Percentiles rank a stretch among this genome's conserved stretches.
phyloP scores from a whole-genome alignment of 1,140 invertebrate genomes.

The Pseudoatta argentina region DNA sequence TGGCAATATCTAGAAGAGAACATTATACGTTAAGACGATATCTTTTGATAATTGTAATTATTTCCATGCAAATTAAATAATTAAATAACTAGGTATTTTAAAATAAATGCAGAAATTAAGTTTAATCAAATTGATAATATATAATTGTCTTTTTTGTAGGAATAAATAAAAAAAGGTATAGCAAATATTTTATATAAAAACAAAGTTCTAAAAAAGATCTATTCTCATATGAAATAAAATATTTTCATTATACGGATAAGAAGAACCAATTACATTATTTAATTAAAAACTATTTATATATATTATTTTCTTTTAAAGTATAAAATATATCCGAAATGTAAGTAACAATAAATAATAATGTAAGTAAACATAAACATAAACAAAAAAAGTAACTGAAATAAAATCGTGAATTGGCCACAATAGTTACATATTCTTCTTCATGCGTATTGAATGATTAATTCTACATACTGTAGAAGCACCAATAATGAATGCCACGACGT shows the following conservation, averaged over 20 bases:
- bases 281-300: background rate
- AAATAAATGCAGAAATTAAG: background rate
- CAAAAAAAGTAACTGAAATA: background rate
- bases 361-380: no score
- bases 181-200: background rate
- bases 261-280: background rate
- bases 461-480: slow-evolving; percentile 89
- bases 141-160: background rate
- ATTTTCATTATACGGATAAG: no score
- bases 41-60: background rate
- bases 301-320: background rate
- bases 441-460: background rate
- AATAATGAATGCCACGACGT: slow-evolving; percentile 92
- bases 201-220: background rate
- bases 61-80: background rate
- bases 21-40: background rate
- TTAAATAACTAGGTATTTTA: background rate
- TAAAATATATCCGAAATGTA: background rate
- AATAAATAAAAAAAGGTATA: background rate
- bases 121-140: background rate
- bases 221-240: background rate
- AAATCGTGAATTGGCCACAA: background rate
- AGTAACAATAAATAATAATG: no score
- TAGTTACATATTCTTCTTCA: background rate
- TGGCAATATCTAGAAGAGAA: slow-evolving; percentile 89